A percentile compares a stretch with the other conserved stretches of the same genome.
phyloP scores from a whole-genome alignment of 2,888 invertebrate genomes.

The Caenorhabditis afra region DNA sequence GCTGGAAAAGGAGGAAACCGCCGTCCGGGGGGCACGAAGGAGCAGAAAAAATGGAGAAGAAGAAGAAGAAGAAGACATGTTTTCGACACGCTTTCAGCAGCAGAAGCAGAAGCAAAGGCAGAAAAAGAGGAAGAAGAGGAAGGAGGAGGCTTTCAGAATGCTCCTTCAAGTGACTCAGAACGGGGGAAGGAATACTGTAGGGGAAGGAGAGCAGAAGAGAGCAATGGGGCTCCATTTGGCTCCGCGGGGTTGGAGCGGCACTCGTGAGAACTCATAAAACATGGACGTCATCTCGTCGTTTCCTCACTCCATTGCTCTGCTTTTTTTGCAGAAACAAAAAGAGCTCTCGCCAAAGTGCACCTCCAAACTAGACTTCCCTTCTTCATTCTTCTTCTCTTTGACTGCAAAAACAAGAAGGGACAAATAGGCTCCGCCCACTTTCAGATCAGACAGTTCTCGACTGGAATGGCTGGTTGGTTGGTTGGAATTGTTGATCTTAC shows the following conservation, averaged over 20 bases:
- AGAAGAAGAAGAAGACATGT: slow-evolving; percentile 29
- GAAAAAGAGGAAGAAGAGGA: not conserved
- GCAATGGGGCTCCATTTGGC: too few species aligned
- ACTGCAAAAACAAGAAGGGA: too few species aligned
- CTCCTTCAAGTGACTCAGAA: not conserved
- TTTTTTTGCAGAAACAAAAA: slow-evolving; percentile 16
- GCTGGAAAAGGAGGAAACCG: slow-evolving; percentile 18
- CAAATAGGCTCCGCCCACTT: too few species aligned
- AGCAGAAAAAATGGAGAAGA: slow-evolving; percentile 2
- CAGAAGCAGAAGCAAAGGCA: slow-evolving; percentile 15
- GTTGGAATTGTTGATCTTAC: too few species aligned
- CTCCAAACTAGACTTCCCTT: too few species aligned
- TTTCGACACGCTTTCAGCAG: slow-evolving; percentile 51
- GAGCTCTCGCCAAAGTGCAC: slow-evolving; percentile 5
- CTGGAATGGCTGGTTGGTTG: too few species aligned
- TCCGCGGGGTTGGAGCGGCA: not conserved
- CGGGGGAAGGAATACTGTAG: slow-evolving; percentile 9
- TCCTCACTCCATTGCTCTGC: too few species aligned
- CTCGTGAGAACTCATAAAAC: slow-evolving; percentile 29
- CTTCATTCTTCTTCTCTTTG: too few species aligned
- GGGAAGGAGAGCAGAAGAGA: not conserved
- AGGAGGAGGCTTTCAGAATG: not conserved
- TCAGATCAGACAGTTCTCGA: too few species aligned
- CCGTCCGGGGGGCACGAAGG: slow-evolving; percentile 9
- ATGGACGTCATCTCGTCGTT: slow-evolving; percentile 22